These are phyloP conservation scores for Platerodrilus igneus DNA, from an alignment of 2,888 invertebrate species.

Conservation along the genomic window DNA sequence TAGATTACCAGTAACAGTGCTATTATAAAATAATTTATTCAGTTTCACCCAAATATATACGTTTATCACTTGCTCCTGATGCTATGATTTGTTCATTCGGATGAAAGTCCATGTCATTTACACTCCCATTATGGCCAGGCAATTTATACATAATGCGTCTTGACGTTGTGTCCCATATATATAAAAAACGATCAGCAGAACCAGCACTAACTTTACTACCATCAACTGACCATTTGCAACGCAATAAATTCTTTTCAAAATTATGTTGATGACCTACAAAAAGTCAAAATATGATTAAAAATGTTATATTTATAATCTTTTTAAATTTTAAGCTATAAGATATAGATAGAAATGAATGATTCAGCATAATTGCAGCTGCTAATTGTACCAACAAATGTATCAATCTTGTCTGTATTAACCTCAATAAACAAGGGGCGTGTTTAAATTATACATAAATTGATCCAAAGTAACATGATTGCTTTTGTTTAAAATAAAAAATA, in stretches of 20 bases:
- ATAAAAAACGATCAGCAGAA: constrained; percentile 91
- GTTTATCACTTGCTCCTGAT: constrained; percentile 94
- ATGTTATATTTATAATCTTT: constrained; percentile 1
- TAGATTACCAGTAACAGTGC: not conserved
- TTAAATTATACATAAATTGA: no score
- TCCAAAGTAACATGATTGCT: no score
- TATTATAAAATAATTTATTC: constrained; percentile 50
- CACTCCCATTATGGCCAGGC: constrained; percentile 96
- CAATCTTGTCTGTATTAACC: no score
- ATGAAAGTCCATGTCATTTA: constrained; percentile 95
- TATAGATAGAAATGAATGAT: no score
- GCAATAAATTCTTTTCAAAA: constrained; percentile 93
- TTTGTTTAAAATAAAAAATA: no score
- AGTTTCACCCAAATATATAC: constrained; percentile 92
- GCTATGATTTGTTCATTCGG: constrained; percentile 88
- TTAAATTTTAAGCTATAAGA: no score
- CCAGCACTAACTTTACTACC: constrained; percentile 89
- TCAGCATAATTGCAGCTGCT: no score
- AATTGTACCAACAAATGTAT: no score
- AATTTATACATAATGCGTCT: constrained; percentile 91
- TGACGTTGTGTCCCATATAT: constrained; percentile 95
- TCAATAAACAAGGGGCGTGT: no score
- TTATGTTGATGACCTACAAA: constrained; percentile 82
- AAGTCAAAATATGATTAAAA: constrained; percentile 2
- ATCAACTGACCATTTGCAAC: constrained; percentile 91